Conservation (phyloP, 1,140 invertebrate genomes). For the Tenebrio molitor region DNA sequence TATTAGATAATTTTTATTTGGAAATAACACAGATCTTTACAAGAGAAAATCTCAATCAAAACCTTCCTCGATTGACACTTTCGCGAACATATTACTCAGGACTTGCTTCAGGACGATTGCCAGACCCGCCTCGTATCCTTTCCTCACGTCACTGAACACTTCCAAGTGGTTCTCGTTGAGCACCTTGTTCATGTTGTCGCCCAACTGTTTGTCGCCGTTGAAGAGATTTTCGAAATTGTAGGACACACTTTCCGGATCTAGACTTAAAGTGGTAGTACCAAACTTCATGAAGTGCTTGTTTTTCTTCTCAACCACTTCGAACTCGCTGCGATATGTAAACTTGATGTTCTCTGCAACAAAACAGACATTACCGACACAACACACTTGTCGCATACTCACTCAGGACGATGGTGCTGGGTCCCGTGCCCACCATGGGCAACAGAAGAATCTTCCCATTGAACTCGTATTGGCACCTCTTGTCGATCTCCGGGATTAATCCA, state of each 20-base stretch:
- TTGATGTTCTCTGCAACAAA: conserved; percentile 13
- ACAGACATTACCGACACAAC: not conserved
- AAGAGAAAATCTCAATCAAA: too few relatives aligned
- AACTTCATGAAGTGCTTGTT: not conserved
- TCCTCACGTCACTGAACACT: conserved; percentile 53
- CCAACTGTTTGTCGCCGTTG: conserved; percentile 54
- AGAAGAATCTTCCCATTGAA: conserved; percentile 52
- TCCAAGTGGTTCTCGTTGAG: conserved; percentile 56
- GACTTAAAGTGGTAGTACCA: not conserved
- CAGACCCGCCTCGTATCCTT: conserved; percentile 61
- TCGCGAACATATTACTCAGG: conserved; percentile 66
- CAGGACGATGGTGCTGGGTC: conserved; percentile 19
- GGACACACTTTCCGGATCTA: not conserved
- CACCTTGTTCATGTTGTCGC: conserved; percentile 51
- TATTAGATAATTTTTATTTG: too few relatives aligned
- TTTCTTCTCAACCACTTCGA: not conserved
- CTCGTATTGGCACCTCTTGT: conserved; percentile 45
- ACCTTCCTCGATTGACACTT: conserved; percentile 65
- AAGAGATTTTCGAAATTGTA: conserved; percentile 54
- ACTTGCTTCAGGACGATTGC: conserved; percentile 65
- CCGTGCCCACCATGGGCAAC: conserved; percentile 52
- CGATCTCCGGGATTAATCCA: conserved; percentile 35
- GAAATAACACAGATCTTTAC: too few relatives aligned
- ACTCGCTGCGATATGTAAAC: not conserved
- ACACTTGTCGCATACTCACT: not conserved